phyloP scores from a whole-genome alignment of 2,797 vertebrate genomes.

The Brachymystax lenok region DNA sequence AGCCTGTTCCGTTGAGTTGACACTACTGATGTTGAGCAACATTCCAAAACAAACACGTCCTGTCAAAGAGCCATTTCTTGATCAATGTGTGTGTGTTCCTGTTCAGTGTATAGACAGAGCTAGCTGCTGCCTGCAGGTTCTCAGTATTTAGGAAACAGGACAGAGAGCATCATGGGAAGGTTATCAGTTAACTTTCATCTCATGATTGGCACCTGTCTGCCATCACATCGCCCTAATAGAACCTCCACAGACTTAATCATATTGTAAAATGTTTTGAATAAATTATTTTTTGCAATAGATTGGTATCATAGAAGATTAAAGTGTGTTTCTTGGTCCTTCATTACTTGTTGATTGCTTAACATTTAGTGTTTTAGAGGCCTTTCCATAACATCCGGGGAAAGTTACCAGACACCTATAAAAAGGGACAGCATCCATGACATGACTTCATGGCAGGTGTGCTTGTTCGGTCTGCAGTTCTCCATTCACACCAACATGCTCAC shows the following conservation, averaged over 20 bases:
- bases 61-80: background rate
- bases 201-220: background rate
- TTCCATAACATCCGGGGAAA: too few relatives aligned
- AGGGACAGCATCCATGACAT: background rate
- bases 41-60: background rate
- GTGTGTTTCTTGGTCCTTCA: background rate
- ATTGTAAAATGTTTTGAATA: background rate
- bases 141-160: background rate
- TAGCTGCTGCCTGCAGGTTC: background rate
- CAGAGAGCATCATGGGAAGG: background rate
- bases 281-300: background rate
- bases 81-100: background rate
- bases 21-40: background rate
- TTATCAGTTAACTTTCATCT: background rate
- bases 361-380: background rate
- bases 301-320: background rate
- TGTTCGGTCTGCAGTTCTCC: too few relatives aligned
- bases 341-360: background rate
- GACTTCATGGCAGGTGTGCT: too few relatives aligned
- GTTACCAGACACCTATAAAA: too few relatives aligned
- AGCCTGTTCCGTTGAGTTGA: background rate
- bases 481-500: too few relatives aligned
- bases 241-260: background rate
- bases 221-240: background rate
- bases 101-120: background rate